Conservation (phyloP, 2,888 invertebrate species). For the Itoplectis maculator region DNA sequence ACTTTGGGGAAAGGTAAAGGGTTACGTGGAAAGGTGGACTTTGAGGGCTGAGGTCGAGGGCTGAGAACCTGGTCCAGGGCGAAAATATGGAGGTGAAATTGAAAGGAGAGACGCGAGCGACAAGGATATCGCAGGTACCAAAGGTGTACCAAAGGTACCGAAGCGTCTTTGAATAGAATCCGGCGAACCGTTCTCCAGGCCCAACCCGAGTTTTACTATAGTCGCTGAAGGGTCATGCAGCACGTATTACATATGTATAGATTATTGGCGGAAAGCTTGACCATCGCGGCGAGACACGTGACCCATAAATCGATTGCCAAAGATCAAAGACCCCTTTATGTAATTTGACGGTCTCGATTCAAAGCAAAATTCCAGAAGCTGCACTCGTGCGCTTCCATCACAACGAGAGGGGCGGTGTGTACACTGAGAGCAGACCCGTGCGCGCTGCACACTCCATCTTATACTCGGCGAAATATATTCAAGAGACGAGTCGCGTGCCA, state of each 20-base stretch:
- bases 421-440: background rate
- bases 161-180: slow-evolving; percentile 10
- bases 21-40: background rate
- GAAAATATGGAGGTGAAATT: background rate
- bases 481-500: slow-evolving; percentile 41
- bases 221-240: too few species aligned
- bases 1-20: background rate
- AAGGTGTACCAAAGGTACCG: background rate
- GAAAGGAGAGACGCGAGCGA: background rate
- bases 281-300: slow-evolving; percentile 30
- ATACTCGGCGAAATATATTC: slow-evolving; percentile 34
- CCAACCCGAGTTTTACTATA: background rate
- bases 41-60: background rate
- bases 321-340: slow-evolving; percentile 56
- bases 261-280: slow-evolving; percentile 40
- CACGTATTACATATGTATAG: slow-evolving; percentile 23
- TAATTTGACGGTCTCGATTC: slow-evolving; percentile 42
- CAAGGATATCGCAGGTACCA: too few species aligned
- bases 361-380: slow-evolving; percentile 21
- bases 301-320: slow-evolving; percentile 46
- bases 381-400: slow-evolving; percentile 6
- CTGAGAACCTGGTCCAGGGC: background rate
- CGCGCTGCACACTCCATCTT: slow-evolving; percentile 4
- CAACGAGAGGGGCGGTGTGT: background rate
- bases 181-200: slow-evolving; percentile 9